phyloP scores from a whole-genome alignment of 2,797 vertebrate genomes.

The Microhierax caerulescens region DNA sequence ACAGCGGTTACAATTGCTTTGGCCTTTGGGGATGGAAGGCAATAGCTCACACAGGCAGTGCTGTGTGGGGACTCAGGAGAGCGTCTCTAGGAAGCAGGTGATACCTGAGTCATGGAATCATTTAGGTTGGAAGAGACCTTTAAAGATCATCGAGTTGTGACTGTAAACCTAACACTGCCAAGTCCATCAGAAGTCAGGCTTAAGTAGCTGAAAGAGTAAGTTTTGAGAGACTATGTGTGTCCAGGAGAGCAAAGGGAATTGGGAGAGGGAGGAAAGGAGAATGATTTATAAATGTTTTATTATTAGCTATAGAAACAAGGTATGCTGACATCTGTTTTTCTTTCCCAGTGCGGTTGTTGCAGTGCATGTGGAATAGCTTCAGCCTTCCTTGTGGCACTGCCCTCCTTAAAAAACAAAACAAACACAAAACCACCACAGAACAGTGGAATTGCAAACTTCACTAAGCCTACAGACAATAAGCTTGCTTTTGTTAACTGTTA shows the following conservation, averaged over 20 bases:
- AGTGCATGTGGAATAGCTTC: neutral
- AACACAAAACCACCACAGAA: neutral
- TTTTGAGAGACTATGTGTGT: neutral
- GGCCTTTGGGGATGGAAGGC: neutral
- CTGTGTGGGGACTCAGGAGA: neutral
- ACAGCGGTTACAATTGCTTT: neutral
- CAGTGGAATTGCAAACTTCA: neutral
- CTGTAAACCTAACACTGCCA: accelerated
- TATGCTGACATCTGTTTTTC: slow-evolving; percentile 41
- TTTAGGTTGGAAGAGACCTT: neutral
- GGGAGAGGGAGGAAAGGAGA: neutral
- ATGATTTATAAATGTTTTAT: slow-evolving; percentile 21
- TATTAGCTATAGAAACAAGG: neutral
- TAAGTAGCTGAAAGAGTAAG: neutral
- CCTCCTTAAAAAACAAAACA: neutral
- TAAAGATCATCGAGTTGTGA: accelerated
- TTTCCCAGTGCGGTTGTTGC: slow-evolving; percentile 12
- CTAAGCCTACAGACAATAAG: neutral
- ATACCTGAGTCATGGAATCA: neutral
- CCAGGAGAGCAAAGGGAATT: neutral
- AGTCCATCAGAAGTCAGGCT: neutral
- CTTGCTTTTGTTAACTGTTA: neutral
- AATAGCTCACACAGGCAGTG: neutral
- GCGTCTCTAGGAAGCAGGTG: neutral
- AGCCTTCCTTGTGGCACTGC: neutral